A percentile compares a stretch with the other conserved stretches of the same genome.
Evolutionary conservation across 2,888 invertebrate genomes (phyloP).

Genomic region (Agriotes lineatus): DNA sequence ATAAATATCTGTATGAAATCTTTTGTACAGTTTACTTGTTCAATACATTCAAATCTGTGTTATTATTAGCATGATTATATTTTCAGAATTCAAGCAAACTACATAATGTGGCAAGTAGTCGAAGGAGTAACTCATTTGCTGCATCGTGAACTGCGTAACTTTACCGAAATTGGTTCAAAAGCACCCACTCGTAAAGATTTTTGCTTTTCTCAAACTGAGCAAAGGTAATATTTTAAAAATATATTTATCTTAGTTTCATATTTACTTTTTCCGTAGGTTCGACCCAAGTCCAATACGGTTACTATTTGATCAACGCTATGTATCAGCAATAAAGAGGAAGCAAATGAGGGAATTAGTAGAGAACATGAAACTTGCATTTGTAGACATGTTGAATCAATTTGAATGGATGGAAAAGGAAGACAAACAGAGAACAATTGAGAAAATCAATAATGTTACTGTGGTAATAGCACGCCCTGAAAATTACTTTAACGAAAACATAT

Average conservation of each 20-base stretch:
- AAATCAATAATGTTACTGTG: conserved; percentile 46
- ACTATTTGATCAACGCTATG: conserved; percentile 3
- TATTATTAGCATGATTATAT: too few relatives aligned
- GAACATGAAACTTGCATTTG: conserved; percentile 48
- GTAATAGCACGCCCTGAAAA: conserved; percentile 52
- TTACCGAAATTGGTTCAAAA: too few relatives aligned
- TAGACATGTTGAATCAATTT: conserved; percentile 39
- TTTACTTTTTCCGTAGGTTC: too few relatives aligned
- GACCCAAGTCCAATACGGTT: conserved; percentile 7
- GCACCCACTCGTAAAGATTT: too few relatives aligned
- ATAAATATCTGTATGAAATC: too few relatives aligned
- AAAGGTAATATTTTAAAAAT: too few relatives aligned
- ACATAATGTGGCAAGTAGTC: conserved; percentile 55
- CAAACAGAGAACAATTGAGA: conserved; percentile 44
- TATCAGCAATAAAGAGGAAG: conserved; percentile 18
- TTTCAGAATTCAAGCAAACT: conserved; percentile 55
- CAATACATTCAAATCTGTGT: too few relatives aligned
- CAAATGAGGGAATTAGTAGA: conserved; percentile 49
- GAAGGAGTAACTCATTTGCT: conserved; percentile 43
- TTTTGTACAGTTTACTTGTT: too few relatives aligned
- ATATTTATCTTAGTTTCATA: too few relatives aligned
- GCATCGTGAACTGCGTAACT: too few relatives aligned
- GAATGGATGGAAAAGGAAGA: conserved; percentile 52
- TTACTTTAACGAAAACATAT: conserved; percentile 50
- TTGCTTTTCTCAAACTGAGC: too few relatives aligned